Base-by-base conservation (phyloP, 1,140 invertebrate species). In the Magallana ariakensis region DNA sequence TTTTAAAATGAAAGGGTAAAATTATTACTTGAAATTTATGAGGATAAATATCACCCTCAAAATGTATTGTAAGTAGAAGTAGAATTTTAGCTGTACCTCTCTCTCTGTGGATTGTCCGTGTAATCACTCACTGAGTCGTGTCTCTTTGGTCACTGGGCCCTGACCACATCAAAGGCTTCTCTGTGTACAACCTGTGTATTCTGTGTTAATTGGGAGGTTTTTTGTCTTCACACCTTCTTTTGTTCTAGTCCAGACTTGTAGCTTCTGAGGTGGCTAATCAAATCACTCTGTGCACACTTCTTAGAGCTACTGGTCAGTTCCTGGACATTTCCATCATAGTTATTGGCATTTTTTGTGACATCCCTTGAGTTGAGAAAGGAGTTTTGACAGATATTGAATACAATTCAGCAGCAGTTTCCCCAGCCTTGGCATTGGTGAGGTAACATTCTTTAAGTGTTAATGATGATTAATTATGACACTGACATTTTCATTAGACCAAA, bases 131-230 rank as follows among this genome's bases (percentile, higher is more conserved):
- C 33, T 46, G 33, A 46, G 33, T 46, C 3, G 66, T 26, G 66
- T 26, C 10, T 11, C 66, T 26, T 10, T 75, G 66, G 26, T 75
- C 13, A 75, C 11, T 75, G 22, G 66, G 11, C 66, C 10, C 11
- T 26, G 66, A 75, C 66, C 66, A 75, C 26, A 75, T 75, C 66
- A 75, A 75, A 75, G 66, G 22, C 22, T 9, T 46, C 66, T 75
- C 22, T 75, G 66, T 75, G 33, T 75, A 75, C 33, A 26, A 19
- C 66, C 22, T 75, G 66, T 75, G 66, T 75, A 75, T 75, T 75
- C 66, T 75, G 33, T 75, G 66, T 33, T 75, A 33, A 75, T 75
- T 75, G 66, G 66, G 66, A 75, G 66, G 66, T 75, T 75, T 75
- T 70, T 26, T 75, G 66, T 75, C 22, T 75, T 75, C 19, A 75